phyloP scores from a whole-genome alignment of 2,113 vertebrate genomes.

The Mionectes macconnelli region DNA sequence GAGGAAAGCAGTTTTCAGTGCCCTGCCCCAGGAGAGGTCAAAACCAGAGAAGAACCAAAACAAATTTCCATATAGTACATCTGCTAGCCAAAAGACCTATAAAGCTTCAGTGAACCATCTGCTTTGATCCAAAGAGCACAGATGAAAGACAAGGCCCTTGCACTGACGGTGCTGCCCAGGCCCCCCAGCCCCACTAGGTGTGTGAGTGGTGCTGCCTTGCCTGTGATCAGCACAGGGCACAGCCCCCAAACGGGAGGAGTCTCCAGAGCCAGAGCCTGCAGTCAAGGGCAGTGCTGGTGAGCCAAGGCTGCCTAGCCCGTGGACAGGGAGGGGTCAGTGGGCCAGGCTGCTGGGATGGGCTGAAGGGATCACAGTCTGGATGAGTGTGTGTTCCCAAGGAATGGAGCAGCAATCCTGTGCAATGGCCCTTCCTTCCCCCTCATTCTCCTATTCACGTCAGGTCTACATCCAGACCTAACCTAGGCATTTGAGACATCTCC shows the following conservation, averaged over 20 bases:
- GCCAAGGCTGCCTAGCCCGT: neutral
- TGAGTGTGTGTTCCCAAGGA: neutral
- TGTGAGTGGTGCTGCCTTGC: neutral
- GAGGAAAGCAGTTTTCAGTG: neutral
- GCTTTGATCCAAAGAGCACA: neutral
- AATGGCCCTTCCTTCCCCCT: neutral
- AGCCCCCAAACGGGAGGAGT: neutral
- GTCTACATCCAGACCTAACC: neutral
- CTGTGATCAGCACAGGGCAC: neutral
- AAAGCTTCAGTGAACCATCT: neutral
- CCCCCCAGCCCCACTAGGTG: neutral
- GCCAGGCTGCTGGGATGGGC: neutral
- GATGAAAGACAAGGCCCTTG: neutral
- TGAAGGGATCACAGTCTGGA: neutral
- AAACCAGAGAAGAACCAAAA: neutral
- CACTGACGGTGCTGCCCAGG: accelerated
- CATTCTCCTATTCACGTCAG: accelerated
- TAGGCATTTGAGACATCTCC: neutral
- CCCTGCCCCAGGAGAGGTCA: neutral
- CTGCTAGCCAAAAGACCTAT: neutral
- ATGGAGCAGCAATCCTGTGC: neutral
- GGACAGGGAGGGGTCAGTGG: neutral
- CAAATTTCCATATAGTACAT: neutral
- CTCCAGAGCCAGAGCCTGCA: neutral
- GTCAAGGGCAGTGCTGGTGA: neutral